Evolutionary conservation across 2,797 vertebrate genomes (phyloP).

Genomic region (Semaprochilodus insignis): DNA sequence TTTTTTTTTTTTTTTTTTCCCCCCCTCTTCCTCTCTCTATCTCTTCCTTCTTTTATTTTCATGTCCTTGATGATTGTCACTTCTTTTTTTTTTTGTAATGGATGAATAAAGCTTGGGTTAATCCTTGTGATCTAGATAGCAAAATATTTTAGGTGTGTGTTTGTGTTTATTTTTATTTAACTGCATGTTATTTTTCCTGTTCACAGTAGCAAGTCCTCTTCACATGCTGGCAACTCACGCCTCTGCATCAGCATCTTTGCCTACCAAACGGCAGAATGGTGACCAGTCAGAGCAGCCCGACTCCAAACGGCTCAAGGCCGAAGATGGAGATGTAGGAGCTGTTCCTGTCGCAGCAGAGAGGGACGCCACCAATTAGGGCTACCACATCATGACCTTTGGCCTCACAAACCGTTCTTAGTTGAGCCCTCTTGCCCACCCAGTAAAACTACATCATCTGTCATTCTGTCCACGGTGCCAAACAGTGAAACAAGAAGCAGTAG

Average conservation of each 20-base stretch:
- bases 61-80: no score
- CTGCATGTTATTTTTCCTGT: neutral
- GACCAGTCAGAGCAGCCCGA: constrained; percentile 85
- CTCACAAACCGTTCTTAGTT: constrained; percentile 51
- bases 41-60: no score
- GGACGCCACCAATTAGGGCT: constrained; percentile 82
- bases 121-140: neutral
- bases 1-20: neutral
- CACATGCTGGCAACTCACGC: constrained; percentile 96
- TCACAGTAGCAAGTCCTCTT: constrained; percentile 90
- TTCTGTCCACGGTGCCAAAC: constrained; percentile 91
- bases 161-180: neutral
- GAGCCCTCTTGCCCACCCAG: constrained; percentile 43
- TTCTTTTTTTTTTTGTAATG: no score
- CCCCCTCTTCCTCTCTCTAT: no score
- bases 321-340: constrained; percentile 70
- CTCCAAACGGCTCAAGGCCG: constrained; percentile 87
- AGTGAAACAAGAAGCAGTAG: constrained; percentile 78
- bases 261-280: constrained; percentile 93
- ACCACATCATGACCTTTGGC: constrained; percentile 62
- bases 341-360: constrained; percentile 60
- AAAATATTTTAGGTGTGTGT: no score
- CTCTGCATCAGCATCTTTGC: constrained; percentile 91
- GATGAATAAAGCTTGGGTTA: neutral
- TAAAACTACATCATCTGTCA: constrained; percentile 57